phyloP scores from a whole-genome alignment of 2,797 vertebrate genomes.

The Falco concolor region DNA sequence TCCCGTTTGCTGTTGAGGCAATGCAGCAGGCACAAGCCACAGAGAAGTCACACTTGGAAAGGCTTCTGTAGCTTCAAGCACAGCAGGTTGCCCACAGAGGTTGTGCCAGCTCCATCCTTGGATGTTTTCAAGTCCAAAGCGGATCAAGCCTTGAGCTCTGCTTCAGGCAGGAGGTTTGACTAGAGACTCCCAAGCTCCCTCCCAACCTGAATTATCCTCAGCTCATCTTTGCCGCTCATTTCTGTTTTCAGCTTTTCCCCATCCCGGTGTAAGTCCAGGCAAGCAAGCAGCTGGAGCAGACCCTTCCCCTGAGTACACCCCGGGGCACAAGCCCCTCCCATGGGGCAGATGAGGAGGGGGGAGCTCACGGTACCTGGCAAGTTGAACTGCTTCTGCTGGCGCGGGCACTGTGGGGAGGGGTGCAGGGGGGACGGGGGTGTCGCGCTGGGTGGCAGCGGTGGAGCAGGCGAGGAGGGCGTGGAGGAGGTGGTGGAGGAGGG shows the following conservation, averaged over 20 bases:
- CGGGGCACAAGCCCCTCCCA: accelerated
- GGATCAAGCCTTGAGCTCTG: not conserved
- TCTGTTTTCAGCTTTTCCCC: not conserved
- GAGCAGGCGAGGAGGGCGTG: constrained; percentile 93
- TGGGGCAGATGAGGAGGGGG: accelerated
- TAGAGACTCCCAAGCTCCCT: not conserved
- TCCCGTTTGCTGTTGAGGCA: accelerated
- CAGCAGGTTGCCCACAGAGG: not conserved
- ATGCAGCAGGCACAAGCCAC: accelerated
- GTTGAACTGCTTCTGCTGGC: constrained; percentile 95
- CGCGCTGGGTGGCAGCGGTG: constrained; percentile 90
- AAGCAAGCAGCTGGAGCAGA: accelerated
- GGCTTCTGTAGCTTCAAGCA: not conserved
- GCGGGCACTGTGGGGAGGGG: constrained; percentile 89
- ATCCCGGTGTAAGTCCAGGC: accelerated
- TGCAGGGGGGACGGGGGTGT: constrained; percentile 93
- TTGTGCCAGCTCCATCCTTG: not conserved
- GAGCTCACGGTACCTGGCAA: constrained; percentile 83
- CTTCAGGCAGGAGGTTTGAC: not conserved
- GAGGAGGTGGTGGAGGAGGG: constrained; percentile 97
- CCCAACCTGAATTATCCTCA: not conserved
- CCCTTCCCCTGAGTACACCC: not conserved
- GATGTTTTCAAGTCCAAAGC: not conserved
- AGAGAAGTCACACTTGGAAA: not conserved
- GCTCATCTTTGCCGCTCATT: not conserved